Percentiles rank a stretch among this genome's conserved stretches.
These are phyloP conservation scores for Armadillidium nasatum DNA, from an alignment of 1,140 invertebrate species.

Conservation along the genomic window DNA sequence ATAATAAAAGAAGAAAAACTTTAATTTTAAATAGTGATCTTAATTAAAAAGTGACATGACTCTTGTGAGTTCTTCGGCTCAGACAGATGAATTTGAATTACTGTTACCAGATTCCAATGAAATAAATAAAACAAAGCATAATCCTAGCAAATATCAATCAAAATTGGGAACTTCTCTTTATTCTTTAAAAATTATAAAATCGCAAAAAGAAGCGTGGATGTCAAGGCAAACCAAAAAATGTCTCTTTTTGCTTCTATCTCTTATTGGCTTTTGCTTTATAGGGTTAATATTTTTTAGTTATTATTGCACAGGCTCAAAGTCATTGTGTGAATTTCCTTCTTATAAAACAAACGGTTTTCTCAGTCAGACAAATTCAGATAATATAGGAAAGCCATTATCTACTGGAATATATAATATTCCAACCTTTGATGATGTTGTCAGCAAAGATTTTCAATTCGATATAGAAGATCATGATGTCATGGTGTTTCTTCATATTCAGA, in stretches of 20 bases:
- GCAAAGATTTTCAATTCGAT: conserved; percentile 79
- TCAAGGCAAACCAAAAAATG: conserved; percentile 36
- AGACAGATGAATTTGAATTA: background rate
- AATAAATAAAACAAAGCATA: background rate
- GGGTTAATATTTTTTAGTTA: conserved; percentile 81
- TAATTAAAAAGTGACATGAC: background rate
- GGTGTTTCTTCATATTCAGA: conserved; percentile 98
- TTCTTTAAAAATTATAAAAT: background rate
- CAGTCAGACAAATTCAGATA: conserved; percentile 48
- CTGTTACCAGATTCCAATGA: background rate
- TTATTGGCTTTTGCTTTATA: conserved; percentile 54
- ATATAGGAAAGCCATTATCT: conserved; percentile 47
- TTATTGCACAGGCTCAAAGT: conserved; percentile 54
- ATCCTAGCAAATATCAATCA: background rate
- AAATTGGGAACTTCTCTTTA: background rate
- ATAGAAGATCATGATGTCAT: conserved; percentile 81
- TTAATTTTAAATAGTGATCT: background rate
- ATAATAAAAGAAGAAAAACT: too few relatives aligned
- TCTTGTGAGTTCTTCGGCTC: background rate
- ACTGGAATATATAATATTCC: conserved; percentile 55
- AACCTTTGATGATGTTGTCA: conserved; percentile 75
- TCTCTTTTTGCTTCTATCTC: conserved; percentile 31
- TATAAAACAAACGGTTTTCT: conserved; percentile 48
- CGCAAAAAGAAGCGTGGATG: conserved; percentile 33
- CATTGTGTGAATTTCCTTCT: background rate